These are phyloP conservation scores for Nesogale talazaci DNA, from an alignment of 2,113 vertebrate genomes.

Conservation along the genomic window DNA sequence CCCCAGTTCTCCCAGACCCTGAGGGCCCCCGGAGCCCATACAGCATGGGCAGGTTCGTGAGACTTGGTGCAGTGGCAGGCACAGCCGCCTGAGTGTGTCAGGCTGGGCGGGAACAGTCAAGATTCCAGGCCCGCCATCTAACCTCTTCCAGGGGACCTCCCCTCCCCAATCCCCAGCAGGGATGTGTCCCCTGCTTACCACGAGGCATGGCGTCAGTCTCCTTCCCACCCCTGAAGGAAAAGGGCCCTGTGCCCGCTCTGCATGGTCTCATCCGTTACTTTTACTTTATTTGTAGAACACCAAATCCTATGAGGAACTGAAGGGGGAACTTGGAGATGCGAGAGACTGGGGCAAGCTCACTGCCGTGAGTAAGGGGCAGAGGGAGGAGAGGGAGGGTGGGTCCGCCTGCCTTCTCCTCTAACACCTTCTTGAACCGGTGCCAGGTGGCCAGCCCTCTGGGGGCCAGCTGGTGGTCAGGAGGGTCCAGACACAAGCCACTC, in stretches of 20 bases:
- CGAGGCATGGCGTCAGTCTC: background rate
- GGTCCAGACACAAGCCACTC: background rate
- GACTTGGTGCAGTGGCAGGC: background rate
- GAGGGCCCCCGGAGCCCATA: background rate
- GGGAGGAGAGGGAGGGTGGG: background rate
- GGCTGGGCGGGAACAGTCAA: background rate
- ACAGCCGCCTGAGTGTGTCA: background rate
- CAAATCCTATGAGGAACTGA: slow-evolving; percentile 89
- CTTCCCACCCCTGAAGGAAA: slow-evolving; percentile 37
- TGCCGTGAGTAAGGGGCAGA: slow-evolving; percentile 58
- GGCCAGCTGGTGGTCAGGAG: background rate
- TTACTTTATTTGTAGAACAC: slow-evolving; percentile 81
- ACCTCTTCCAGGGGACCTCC: background rate
- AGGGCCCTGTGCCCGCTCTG: background rate
- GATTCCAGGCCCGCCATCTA: background rate
- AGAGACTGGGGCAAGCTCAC: slow-evolving; percentile 75
- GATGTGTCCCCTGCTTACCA: background rate
- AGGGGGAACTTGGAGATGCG: slow-evolving; percentile 85
- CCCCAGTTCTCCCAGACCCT: background rate
- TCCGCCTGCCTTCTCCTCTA: background rate
- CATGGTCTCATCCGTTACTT: background rate
- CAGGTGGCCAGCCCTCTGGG: background rate
- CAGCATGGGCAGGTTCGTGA: background rate
- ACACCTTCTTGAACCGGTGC: background rate
- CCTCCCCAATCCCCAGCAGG: background rate